Base-by-base conservation (phyloP, 2,113 vertebrate species). In the Zosterops japonicus region DNA sequence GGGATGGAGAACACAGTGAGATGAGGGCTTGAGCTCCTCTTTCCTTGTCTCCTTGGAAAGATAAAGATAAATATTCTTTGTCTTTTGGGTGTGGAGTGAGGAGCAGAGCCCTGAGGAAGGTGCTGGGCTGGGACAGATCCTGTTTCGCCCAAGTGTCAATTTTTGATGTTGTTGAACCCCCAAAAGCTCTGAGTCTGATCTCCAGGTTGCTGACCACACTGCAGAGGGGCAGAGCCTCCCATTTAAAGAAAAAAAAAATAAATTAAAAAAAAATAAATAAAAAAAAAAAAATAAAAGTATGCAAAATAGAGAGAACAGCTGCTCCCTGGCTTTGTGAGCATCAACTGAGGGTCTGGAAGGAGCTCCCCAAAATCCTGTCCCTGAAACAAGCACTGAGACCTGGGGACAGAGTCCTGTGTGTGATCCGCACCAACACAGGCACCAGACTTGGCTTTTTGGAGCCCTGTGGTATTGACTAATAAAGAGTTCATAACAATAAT, bases 331-430 rank as follows among this genome's bases (percentile, higher is more conserved):
- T 75, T 27, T 7, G 10, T 35, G 56, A 77, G 31, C 52, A 53
- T 46, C 52, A 59, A 49, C 23, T 59, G 29, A 79, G 61, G 57
- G 36, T 82, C 56, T 22, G 8, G 4, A 28, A 33, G 1, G 42
- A 93, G 27, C 21, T 70, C 64, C 47, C 36, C 8, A 4, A 65
- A 86, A 81, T 15, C 13, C 87, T 69, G 59, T 10, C 76, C 70
- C 44, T 68, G 29, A n/a, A 76, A 29, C 29, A 72, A 63, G 41
- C 24, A 19, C 44, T 3, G 71, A 57, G 25, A 39, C 17, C 25
- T 53, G 76, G 71, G 80, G n/a, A 60, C 39, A 80, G 53, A 0
- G 0, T 18, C 84, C 71, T 69, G 25, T 59, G 31, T 0, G 0
- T 16, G 57, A 5, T 42, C 15, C 41, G 17, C 2, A 2, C 14